phyloP scores from a whole-genome alignment of 2,113 vertebrate genomes.

The Peromyscus leucopus region DNA sequence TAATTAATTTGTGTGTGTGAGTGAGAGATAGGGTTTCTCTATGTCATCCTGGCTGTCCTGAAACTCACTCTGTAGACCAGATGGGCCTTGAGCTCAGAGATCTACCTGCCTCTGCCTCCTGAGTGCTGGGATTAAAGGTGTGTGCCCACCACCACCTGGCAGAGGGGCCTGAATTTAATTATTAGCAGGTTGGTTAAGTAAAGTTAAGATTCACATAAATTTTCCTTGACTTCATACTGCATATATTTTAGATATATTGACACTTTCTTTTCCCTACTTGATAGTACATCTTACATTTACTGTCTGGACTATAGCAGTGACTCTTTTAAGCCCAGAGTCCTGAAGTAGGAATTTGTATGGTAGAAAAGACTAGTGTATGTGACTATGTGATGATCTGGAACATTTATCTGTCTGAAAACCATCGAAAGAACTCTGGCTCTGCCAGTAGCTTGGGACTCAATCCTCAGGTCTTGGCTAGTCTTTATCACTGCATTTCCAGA shows the following conservation, averaged over 20 bases:
- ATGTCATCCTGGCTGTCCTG: background rate
- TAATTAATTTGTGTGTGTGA: background rate
- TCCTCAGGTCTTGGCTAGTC: background rate
- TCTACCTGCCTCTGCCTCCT: background rate
- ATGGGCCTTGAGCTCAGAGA: background rate
- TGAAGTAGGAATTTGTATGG: background rate
- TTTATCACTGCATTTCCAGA: background rate
- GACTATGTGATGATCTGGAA: background rate
- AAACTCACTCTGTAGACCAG: background rate
- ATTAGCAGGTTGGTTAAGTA: background rate
- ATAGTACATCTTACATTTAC: background rate
- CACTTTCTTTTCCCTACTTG: background rate
- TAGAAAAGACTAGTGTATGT: background rate
- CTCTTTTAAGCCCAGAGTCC: background rate
- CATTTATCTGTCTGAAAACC: background rate
- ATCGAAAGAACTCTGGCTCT: background rate
- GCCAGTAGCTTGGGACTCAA: background rate
- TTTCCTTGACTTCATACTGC: background rate
- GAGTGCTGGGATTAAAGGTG: background rate
- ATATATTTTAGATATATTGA: constrained; percentile 13
- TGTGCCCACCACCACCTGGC: background rate
- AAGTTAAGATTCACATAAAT: constrained; percentile 13
- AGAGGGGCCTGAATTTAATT: background rate
- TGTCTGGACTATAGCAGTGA: background rate
- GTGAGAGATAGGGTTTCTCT: background rate